These are phyloP conservation scores for Hippocampus kuda DNA, from an alignment of 2,797 vertebrate species.

Conservation along the genomic window DNA sequence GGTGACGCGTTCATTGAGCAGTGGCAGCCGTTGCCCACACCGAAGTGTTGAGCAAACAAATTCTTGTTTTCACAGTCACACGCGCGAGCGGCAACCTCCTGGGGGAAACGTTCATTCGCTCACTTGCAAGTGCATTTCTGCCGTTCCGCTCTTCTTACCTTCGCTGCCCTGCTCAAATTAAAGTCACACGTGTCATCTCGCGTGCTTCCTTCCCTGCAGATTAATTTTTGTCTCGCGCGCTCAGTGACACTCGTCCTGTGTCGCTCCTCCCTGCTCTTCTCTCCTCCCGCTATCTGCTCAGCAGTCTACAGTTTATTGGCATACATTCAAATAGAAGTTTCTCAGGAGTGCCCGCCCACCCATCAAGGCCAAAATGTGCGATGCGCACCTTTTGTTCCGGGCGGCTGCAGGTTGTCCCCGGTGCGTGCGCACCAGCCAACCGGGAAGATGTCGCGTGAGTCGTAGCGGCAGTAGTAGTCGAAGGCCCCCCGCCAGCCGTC, in stretches of 20 bases:
- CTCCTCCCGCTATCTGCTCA: slow-evolving; percentile 44
- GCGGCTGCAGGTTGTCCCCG: slow-evolving; percentile 96
- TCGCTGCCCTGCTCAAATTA: slow-evolving; percentile 35
- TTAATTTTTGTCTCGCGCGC: slow-evolving; percentile 45
- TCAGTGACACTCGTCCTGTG: slow-evolving; percentile 22
- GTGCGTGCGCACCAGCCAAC: slow-evolving; percentile 95
- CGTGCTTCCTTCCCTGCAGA: slow-evolving; percentile 45
- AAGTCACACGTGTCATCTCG: slow-evolving; percentile 25
- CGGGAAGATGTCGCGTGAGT: slow-evolving; percentile 97
- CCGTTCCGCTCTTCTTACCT: slow-evolving; percentile 40
- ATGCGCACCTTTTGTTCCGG: slow-evolving; percentile 83
- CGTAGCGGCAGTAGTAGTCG: slow-evolving; percentile 99
- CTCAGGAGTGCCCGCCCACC: background rate
- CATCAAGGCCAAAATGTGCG: background rate
- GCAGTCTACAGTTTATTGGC: background rate
- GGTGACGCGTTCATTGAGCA: slow-evolving; percentile 34
- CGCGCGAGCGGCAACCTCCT: slow-evolving; percentile 15
- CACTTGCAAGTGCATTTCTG: slow-evolving; percentile 11
- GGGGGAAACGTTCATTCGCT: slow-evolving; percentile 15
- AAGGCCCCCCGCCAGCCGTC: slow-evolving; percentile 98
- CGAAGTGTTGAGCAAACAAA: background rate
- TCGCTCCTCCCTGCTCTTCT: slow-evolving; percentile 33
- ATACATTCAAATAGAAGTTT: background rate
- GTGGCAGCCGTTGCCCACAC: slow-evolving; percentile 21
- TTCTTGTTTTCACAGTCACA: slow-evolving; percentile 49